Base-by-base conservation (phyloP, 2,113 vertebrate species). In the Tinamus guttatus region DNA sequence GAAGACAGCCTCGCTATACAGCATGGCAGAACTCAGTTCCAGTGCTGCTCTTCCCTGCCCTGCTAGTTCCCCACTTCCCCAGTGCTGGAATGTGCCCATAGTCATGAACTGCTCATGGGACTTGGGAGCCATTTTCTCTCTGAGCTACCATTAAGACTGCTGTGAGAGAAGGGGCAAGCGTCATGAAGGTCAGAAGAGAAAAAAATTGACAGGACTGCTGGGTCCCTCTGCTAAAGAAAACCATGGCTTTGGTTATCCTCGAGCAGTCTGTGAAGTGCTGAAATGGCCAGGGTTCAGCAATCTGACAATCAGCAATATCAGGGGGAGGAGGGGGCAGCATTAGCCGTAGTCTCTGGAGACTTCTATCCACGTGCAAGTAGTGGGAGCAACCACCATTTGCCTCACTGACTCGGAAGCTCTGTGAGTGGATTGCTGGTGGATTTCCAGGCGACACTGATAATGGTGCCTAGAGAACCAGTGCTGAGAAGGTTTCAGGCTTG, bases 1-100 rank as follows among this genome's bases (percentile, higher is more conserved):
- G 88, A 93, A 83, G 92, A 89, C 49, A 83, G 68, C 73, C 81
- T 9, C 5, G 47, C 81, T 69, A 38, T 90, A 84, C 83, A 90
- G 75, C 17, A 0, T 49, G 88, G 94, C 86, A 84, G 56, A 73
- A 75, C 13, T 7, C 0, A 0, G 90, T 77, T 43, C 56, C 84
- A 83, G 69, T 93, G 91, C 80, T 89, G 85, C 87, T 93, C 41
- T 38, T 60, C 45, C 78, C 51, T 81, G 60, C 34, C 34, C 34
- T 63, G n/a, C 47, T 94, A 52, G 28, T 8, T 68, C 69, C 62
- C 62, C 34, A 0, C 17, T 85, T 60, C 34, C 82, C 64, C 69
- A 58, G 43, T 19, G n/a, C 38, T 38, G 74, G 58, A 56, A 75
- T 47, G 43, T 30, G 63, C 60, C 21, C 65, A 64, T 43, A 47